These are phyloP conservation scores for Rhea pennata DNA, from an alignment of 2,113 vertebrate genomes.

Conservation along the genomic window DNA sequence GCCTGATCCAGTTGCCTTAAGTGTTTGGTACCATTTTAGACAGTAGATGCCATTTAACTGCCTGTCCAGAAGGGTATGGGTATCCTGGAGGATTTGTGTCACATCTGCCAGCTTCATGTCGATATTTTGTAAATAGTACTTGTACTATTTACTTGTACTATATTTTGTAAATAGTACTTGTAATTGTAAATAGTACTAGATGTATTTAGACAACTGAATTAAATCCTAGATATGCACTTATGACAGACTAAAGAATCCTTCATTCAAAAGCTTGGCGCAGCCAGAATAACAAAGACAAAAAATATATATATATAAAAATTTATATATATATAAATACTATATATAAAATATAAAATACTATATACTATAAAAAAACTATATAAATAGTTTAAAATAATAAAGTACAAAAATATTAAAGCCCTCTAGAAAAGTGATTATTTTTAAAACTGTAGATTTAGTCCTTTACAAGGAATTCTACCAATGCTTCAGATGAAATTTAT, in stretches of 20 bases:
- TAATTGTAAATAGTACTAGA: not conserved
- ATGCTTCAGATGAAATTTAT: not conserved
- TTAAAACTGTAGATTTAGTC: not conserved
- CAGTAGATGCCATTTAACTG: not conserved
- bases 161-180: too few species aligned
- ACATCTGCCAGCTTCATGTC: not conserved
- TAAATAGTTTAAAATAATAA: slow-evolving; percentile 14
- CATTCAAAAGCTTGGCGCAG: not conserved
- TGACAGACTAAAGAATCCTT: not conserved
- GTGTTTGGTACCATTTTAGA: not conserved
- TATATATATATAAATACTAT: not conserved
- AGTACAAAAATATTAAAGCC: not conserved
- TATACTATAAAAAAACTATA: not conserved
- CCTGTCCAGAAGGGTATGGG: not conserved
- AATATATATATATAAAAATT: not conserved
- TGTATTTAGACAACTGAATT: not conserved
- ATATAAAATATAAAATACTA: too few species aligned
- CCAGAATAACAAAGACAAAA: not conserved
- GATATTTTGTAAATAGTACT: not conserved
- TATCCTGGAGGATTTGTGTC: not conserved
- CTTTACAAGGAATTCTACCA: not conserved
- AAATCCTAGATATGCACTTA: not conserved
- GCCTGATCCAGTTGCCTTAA: not conserved
- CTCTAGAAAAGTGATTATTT: not conserved
- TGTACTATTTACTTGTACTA: too few species aligned